Conservation (phyloP, 1,140 invertebrate genomes). For the Plutomurus gul region DNA sequence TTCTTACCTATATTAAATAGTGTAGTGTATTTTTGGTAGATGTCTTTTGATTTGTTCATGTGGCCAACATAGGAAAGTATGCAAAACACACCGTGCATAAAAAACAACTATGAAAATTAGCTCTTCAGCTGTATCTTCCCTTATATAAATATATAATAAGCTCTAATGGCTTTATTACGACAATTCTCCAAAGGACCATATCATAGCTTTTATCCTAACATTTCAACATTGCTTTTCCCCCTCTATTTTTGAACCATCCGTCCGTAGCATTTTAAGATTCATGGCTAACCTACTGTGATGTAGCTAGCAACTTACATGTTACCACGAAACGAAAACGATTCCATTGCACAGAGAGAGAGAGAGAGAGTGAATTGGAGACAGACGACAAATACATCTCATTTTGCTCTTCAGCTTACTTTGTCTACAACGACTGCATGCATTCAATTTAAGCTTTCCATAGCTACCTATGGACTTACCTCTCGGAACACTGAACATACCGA, state of each 20-base stretch:
- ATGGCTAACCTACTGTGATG: neutral
- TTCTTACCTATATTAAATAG: too few relatives aligned
- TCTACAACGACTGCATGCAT: neutral
- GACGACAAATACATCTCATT: constrained; percentile 9
- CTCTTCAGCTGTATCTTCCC: neutral
- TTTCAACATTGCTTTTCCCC: constrained; percentile 6
- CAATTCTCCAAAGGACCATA: neutral
- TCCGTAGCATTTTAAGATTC: neutral
- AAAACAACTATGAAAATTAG: neutral
- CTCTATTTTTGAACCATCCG: neutral
- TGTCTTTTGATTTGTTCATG: too few relatives aligned
- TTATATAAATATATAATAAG: constrained; percentile 11
- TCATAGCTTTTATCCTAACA: neutral
- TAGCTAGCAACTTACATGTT: too few relatives aligned
- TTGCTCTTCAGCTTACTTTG: constrained; percentile 3
- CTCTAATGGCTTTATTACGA: constrained; percentile 14
- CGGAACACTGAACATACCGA: too few relatives aligned
- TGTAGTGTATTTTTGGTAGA: too few relatives aligned
- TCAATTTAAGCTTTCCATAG: neutral
- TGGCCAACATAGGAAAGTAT: too few relatives aligned
- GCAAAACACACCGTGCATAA: too few relatives aligned
- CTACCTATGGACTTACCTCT: neutral
- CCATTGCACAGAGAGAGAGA: neutral
- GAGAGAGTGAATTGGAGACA: neutral
- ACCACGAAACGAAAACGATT: too few relatives aligned